A percentile compares a stretch with the other conserved stretches of the same genome.
Evolutionary conservation across 2,113 vertebrate genomes (phyloP).

Genomic region (Siphamia tubifer): DNA sequence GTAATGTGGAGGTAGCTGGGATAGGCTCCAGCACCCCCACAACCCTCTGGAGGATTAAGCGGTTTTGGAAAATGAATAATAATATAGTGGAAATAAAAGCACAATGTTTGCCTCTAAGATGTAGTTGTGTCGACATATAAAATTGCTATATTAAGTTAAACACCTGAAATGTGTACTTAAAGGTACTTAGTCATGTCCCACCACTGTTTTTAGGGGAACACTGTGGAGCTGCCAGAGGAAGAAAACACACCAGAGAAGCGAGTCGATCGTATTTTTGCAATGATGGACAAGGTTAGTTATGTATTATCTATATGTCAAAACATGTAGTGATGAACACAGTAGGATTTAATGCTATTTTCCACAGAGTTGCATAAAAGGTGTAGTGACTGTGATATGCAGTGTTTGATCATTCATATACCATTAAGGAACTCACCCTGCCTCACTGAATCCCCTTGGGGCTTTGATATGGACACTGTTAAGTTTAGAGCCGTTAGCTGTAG

Average conservation of each 20-base stretch:
- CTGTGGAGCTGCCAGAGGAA: slow-evolving; percentile 95
- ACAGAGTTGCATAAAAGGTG: background rate
- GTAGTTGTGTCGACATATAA: no score
- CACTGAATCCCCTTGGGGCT: slow-evolving; percentile 21
- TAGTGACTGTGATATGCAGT: background rate
- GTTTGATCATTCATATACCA: background rate
- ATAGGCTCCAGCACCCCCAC: no score
- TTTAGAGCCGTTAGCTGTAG: slow-evolving; percentile 43
- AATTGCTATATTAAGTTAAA: no score
- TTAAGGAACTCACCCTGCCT: slow-evolving; percentile 5
- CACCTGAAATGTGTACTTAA: no score
- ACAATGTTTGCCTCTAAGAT: no score
- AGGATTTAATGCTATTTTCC: background rate
- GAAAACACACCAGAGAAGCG: slow-evolving; percentile 97
- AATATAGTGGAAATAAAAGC: no score
- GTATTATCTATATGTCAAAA: background rate
- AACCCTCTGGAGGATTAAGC: no score
- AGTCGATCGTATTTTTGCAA: slow-evolving; percentile 97
- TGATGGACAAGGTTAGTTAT: slow-evolving; percentile 95
- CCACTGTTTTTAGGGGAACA: slow-evolving; percentile 91
- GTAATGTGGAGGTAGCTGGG: no score
- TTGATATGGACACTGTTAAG: slow-evolving; percentile 27
- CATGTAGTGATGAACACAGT: background rate
- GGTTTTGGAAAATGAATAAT: no score
- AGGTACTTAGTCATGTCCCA: no score